Base-by-base conservation (phyloP, 2,113 vertebrate genomes). In the Canis aureus region DNA sequence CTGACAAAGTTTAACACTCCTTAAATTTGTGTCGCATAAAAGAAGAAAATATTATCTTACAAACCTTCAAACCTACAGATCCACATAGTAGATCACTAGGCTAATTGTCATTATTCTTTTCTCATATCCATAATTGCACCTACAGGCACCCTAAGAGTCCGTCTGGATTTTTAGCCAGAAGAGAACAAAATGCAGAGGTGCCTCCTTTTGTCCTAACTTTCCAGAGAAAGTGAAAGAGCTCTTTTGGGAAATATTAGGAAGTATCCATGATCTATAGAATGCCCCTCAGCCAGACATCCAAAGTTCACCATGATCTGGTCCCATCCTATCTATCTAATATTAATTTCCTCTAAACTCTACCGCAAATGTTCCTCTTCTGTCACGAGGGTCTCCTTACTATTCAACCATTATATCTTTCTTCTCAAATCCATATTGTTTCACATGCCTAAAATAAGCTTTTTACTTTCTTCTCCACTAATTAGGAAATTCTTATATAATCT, bases 301-400 rank as follows among this genome's bases (percentile, higher is more conserved):
- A 67, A 13, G 25, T 10, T 95, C 9, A 64, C 27, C 6, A 67
- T 67, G 62, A 29, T 80, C 19, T 51, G 15, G 16, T 23, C 6
- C 3, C 19, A 85, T 1, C 53, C 2, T 57, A 38, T 38, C 60
- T 71, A 25, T 2, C n/a, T 74, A 66, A 67, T 3, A 79, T 67
- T 59, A 62, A 64, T 85, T 91, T 85, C 43, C 67, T 95, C 59
- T 97, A 60, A 86, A 82, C n/a, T 38, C 13, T 57, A 83, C 85
- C 20, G 64, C 4, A 79, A 51, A 91, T 53, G 49, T 59, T 85
- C 64, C 27, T 59, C 12, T 88, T 97, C 20, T 78, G 19, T 35
- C 12, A 74, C 71, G 11, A 67, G 0, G 20, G 16, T 81, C 16
- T 88, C 62, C 35, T 74, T 79, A 83, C 10, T 79, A 35, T 81